Base-by-base conservation (phyloP, 2,113 vertebrate species). In the Mungos mungo region DNA sequence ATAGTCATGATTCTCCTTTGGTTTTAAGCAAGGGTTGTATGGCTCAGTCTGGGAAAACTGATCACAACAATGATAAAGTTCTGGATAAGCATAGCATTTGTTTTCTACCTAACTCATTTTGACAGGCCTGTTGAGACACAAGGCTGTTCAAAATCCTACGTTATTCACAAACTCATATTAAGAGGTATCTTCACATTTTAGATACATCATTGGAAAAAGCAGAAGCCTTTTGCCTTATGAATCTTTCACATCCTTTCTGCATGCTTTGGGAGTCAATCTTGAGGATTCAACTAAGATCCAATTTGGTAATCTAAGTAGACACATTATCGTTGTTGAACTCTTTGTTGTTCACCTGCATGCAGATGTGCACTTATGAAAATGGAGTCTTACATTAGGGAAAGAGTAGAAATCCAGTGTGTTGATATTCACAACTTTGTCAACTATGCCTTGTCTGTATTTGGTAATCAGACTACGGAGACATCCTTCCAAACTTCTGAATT, bases 1-100 rank as follows among this genome's bases (percentile, higher is more conserved):
- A 88, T 66, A 81, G 50, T 93, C n/a, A 52, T 87, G 88, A 83
- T 18, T 88, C 77, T 91, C n/a, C 15, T 83, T 86, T 86, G 81
- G 77, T 33, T 14, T 5, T 87, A 15, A 21, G 38, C 23, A 27
- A 93, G 35, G 23, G 4, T 10, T 4, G 19, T 47, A 1, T 63
- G 57, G 29, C 63, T 45, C 23, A 89, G 88, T 2, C 45, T 60
- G 33, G 19, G 41, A 47, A 52, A 63, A 57, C 12, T 95, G 83
- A 57, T 84, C 8, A 60, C 29, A 5, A 31, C 3, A 23, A 57
- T 25, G 72, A 68, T 25, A 38, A 76, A n/a, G 2, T 25, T 92
- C 57, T 91, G 54, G 2, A 68, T 23, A 90, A 88, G 25, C 7
- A 19, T 9, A 1, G 15, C 31, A 27, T 18, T 35, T 86, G 11